These are phyloP conservation scores for Celastrina argiolus DNA, from an alignment of 2,888 invertebrate genomes.

Conservation along the genomic window DNA sequence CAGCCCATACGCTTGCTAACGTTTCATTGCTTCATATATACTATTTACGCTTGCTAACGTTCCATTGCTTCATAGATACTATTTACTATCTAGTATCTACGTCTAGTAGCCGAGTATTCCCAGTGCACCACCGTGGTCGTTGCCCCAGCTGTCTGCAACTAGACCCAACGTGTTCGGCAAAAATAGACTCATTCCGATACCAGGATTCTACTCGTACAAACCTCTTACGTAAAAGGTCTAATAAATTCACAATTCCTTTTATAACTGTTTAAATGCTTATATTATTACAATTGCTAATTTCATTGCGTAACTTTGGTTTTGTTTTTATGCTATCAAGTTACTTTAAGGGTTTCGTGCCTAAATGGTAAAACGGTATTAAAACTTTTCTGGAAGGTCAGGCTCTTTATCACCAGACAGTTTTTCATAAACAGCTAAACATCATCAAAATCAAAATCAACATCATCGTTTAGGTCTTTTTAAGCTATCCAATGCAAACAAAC, in stretches of 20 bases:
- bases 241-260: background rate
- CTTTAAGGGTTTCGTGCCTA: too few species aligned
- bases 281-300: background rate
- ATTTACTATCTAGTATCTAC: background rate
- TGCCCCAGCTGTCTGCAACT: conserved; percentile 14
- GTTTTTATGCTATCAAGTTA: too few species aligned
- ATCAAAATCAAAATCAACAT: too few species aligned
- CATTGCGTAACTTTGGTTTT: background rate
- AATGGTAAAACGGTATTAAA: too few species aligned
- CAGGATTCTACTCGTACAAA: background rate
- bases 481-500: too few species aligned
- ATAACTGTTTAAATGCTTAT: background rate
- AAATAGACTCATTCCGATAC: conserved; percentile 21
- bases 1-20: too few species aligned
- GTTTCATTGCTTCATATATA: background rate
- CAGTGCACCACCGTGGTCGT: conserved; percentile 6
- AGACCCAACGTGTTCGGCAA: conserved; percentile 21
- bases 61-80: background rate
- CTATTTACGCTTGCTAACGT: too few species aligned
- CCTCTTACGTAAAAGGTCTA: background rate
- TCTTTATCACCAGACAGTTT: too few species aligned
- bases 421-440: too few species aligned
- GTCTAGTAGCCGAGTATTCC: background rate
- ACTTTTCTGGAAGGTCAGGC: too few species aligned
- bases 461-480: too few species aligned